Base-by-base conservation (phyloP, 2,113 vertebrate species). In the Callipepla californica region DNA sequence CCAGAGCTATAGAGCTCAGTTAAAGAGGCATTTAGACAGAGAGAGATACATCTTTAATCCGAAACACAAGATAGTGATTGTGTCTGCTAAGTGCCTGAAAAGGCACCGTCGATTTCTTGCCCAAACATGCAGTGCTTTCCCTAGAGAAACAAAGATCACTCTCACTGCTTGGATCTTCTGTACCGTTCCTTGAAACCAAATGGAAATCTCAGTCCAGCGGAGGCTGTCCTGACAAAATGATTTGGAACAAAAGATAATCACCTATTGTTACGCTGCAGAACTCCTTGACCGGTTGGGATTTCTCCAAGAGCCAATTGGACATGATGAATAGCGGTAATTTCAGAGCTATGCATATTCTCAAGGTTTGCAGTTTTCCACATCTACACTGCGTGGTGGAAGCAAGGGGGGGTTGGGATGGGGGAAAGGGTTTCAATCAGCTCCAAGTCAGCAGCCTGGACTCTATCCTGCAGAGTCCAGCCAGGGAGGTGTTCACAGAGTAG, bases 281-380 rank as follows among this genome's bases (percentile, higher is more conserved):
- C 50, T 70, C 59, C 72, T 95, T 82, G 74, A 63, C 51, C 0
- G 0, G 28, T 58, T 93, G 87, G 81, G 75, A 84, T 82, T 58
- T 51, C n/a, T 89, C 80, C 87, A 91, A 75, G 42, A 94, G 66
- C 36, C 61, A 73, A 34, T 45, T 91, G 83, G 53, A 51, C n/a
- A 38, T 91, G 87, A 87, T 89, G 78, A 75, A 94, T 76, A 75
- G 55, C 1, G 1, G 48, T 77, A 79, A 92, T 92, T 95, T 91
- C 80, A 70, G 87, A 89, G 47, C 42, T 78, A 68, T 80, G 74
- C 74, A 25, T n/a, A 32, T 74, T 57, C 89, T 82, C 78, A 69
- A 36, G 7, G 30, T 55, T 8, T 78, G 19, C 70, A 82, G 69
- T 86, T 94, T 91, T 92, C 86, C 69, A 93, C 61, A 48, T 84